Base-by-base conservation (phyloP, 2,888 invertebrate species). In the Idaea aversata region DNA sequence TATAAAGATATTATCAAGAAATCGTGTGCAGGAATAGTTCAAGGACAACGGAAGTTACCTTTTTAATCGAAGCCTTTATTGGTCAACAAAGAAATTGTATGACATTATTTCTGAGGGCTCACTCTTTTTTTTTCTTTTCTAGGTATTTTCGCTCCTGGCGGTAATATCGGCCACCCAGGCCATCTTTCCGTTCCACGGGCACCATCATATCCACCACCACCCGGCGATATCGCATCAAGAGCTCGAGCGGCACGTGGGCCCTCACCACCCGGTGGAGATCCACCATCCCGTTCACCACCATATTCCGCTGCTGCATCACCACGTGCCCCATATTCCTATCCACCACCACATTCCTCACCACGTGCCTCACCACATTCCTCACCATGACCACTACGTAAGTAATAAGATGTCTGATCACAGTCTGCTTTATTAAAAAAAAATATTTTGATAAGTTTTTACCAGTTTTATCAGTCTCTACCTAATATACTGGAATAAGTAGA, bases 301-400 rank as follows among this genome's bases (percentile, higher is more conserved):
- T 59, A 62, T 70, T 25, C 83, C 80, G 61, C 79, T 82, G 58
- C 68, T 82, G 15, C 85, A 83, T n/a, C 71, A 79, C 62, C 84
- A 77, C 62, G 73, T 75, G 15, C 79, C 69, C 10, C 75, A 70
- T 57, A 60, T 72, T 66, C 70, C 81, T 73, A 58, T 81, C 82
- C 59, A 72, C 16, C 81, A 74, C 59, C 82, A 82, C 59, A 73
- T 82, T 38, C 79, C 83, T 15, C 85, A 87, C 70, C 81, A 87
- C 75, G 91, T 25, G 25, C 25, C 25, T 25, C 81, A 74, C 59
- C 82, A 82, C 59, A 73, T 82, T 38, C 79, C 83, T 13, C 85
- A 87, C 70, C 81, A 87, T 76, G 91, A 92, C 63, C 90, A 91
- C 75, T 90, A 90, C 75, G 92, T 92, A 66, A 91, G 92, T 88